Conservation (phyloP, 2,888 invertebrate species). For the Eudasyphora cyanicolor region DNA sequence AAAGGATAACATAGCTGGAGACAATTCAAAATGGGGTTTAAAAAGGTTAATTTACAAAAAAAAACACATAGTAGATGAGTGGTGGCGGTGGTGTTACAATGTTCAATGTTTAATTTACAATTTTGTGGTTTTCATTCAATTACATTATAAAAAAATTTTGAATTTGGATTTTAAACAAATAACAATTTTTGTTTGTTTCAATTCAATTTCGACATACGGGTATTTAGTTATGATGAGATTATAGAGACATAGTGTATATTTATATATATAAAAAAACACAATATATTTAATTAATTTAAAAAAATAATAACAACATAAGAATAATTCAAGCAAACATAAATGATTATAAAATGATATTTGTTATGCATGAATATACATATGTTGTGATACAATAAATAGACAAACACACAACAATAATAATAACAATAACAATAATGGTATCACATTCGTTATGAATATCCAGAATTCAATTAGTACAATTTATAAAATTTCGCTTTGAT, state of each 20-base stretch:
- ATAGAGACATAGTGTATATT: conserved; percentile 1
- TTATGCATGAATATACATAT: neutral
- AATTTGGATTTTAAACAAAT: conserved; percentile 29
- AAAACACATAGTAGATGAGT: too few relatives aligned
- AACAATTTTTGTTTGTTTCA: neutral
- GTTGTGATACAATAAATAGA: neutral
- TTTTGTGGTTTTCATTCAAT: conserved; percentile 36
- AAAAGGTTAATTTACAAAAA: neutral
- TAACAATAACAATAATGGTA: neutral
- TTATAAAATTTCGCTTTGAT: neutral
- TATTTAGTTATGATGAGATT: conserved; percentile 63
- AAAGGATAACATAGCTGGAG: neutral
- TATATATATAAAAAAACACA: conserved; percentile 1
- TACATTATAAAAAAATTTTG: conserved; percentile 46
- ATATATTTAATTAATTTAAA: neutral
- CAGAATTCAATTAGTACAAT: neutral
- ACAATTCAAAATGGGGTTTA: too few relatives aligned
- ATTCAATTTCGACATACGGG: conserved; percentile 55
- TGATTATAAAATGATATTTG: neutral
- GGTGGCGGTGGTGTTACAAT: conserved; percentile 36
- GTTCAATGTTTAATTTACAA: conserved; percentile 40
- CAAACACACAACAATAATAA: neutral
- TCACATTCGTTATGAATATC: neutral
- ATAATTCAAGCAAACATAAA: neutral
- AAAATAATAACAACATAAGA: neutral